A percentile compares a stretch with the other conserved stretches of the same genome.
Conservation (phyloP, 2,113 vertebrate genomes). For the Anoplopoma fimbria region DNA sequence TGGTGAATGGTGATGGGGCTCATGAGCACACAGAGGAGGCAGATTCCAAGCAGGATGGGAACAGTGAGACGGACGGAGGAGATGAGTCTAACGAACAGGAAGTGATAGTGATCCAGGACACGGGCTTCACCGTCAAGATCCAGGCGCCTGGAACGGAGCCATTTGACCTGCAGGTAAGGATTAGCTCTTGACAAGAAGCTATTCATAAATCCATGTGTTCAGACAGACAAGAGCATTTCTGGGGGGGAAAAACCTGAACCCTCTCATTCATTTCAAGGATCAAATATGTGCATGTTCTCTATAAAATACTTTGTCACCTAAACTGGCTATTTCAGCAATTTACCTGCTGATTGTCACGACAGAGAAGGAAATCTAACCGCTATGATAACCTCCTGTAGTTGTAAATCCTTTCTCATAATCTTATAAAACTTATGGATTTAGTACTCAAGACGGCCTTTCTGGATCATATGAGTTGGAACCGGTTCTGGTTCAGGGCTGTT, state of each 20-base stretch:
- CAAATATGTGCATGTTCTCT: background rate
- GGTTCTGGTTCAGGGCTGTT: background rate
- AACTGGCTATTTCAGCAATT: background rate
- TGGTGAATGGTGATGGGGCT: conserved; percentile 90
- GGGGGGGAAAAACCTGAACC: background rate
- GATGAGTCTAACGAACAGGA: conserved; percentile 96
- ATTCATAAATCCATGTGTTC: background rate
- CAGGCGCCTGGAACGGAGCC: conserved; percentile 93
- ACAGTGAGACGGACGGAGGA: conserved; percentile 82
- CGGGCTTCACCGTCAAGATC: conserved; percentile 97
- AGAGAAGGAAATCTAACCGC: background rate
- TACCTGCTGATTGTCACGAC: background rate
- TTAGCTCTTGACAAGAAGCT: background rate
- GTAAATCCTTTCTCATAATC: background rate
- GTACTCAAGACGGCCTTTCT: background rate
- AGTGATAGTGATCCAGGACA: conserved; percentile 99
- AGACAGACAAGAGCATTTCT: background rate
- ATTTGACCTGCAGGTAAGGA: conserved; percentile 93
- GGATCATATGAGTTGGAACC: background rate
- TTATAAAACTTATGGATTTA: background rate
- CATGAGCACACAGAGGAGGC: conserved; percentile 85
- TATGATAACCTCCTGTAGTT: background rate
- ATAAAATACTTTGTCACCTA: background rate
- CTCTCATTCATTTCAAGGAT: background rate
- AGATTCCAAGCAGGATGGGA: conserved; percentile 85